A percentile compares a stretch with the other conserved stretches of the same genome.
These are phyloP conservation scores for Sesia bembeciformis DNA, from an alignment of 2,888 invertebrate genomes.

Conservation along the genomic window DNA sequence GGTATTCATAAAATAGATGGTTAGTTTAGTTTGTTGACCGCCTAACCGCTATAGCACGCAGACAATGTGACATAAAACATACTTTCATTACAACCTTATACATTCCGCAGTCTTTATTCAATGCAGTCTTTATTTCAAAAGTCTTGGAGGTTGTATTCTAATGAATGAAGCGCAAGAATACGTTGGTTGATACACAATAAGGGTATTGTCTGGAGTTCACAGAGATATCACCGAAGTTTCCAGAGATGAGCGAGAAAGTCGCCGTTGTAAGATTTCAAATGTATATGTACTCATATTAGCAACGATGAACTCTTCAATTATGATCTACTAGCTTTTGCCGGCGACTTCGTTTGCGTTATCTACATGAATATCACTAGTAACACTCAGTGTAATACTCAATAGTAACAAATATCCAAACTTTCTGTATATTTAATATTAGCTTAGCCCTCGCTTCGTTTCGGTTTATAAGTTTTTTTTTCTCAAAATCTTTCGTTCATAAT, in stretches of 20 bases:
- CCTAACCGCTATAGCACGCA: neutral
- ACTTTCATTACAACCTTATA: neutral
- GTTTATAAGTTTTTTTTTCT: no score
- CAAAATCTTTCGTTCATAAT: no score
- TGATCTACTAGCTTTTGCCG: no score
- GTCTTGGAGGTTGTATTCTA: no score
- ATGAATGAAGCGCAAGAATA: neutral
- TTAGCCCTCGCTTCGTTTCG: no score
- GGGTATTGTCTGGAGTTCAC: conserved; percentile 11
- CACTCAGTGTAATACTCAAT: neutral
- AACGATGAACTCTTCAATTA: no score
- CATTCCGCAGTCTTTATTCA: neutral
- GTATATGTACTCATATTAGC: neutral
- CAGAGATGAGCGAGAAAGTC: conserved; percentile 7
- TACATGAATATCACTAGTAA: no score
- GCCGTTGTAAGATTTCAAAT: neutral
- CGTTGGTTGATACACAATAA: conserved; percentile 7
- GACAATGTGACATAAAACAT: neutral
- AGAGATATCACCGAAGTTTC: conserved; percentile 7
- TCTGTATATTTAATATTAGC: neutral
- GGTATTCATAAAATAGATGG: no score
- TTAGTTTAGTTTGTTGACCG: neutral
- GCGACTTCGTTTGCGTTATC: no score
- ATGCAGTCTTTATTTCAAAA: no score
- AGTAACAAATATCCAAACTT: neutral